Evolutionary conservation across 2,113 vertebrate species (phyloP), one percentile per base, ranked within the genome.

Genomic region (Columba janthina): DNA sequence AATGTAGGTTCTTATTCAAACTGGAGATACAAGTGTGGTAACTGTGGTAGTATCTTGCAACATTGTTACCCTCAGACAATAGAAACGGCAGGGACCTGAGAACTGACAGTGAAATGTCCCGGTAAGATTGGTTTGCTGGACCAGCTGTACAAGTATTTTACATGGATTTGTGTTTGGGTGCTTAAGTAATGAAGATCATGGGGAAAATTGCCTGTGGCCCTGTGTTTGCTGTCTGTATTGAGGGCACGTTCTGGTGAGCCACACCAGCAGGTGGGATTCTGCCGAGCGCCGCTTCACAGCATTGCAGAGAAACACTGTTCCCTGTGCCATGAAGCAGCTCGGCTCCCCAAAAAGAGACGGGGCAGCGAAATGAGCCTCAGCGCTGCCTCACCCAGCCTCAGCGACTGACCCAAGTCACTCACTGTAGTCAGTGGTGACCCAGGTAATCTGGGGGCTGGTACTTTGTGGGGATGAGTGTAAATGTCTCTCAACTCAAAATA

Each of bases 231-330:
- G 22, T 31, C 42, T 57, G 14, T 57, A 8, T 25, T 11, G 24
- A 69, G 48, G 2, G 3, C 7, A 12, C 1, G 1, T 50, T 56
- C 79, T 25, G 22, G 61, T 69, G 54, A 38, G 44, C 61, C 56
- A 22, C 15, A 12, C 13, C 38, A 69, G 42, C 12, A 22, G 62
- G 5, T 65, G 58, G 64, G 22, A 66, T 66, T 76, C 46, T 44
- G 31, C 58, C 1, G 3, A 38, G 5, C 3, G 6, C n/a, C 1
- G 3, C 48, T 89, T 51, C 36, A 24, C n/a, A 38, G 51, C 1
- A 5, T 58, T 69, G 34, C 29, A 42, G 11, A 54, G 44, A 16
- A 75, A 31, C 7, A 6, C 20, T 11, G 10, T 76, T 65, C n/a
- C 32, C 25, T 29, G 15, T 44, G 32, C 42, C 2, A 0, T 13